Evolutionary conservation across 2,888 invertebrate genomes (phyloP), one percentile per base, ranked within the genome.

Genomic region (Scrobipalpa costella): DNA sequence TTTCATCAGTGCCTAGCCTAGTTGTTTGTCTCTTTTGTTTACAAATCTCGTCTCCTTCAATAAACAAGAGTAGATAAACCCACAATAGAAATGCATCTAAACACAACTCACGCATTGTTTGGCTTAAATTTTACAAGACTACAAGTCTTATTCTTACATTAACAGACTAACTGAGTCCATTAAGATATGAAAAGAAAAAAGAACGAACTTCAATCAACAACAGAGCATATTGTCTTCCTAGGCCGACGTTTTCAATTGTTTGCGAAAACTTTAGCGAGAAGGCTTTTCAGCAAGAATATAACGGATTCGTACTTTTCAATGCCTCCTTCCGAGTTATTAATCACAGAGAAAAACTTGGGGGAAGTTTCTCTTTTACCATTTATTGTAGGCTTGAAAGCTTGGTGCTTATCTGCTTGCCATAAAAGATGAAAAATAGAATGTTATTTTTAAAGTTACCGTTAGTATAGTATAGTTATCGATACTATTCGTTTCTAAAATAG

Each of bases 11-110:
- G n/a, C n/a, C n/a, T n/a, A 75, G 72, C 70, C 62, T 71, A 69
- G 81, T 80, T 83, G 83, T 81, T 83, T 80, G 74, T 70, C 33
- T 38, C 57, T 59, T 69, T 78, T 84, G 82, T 82, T 79, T 79
- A 78, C 76, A 75, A 34, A 74, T 76, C 69, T 69, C 62, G 65
- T 66, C 67, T 58, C 61, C 65, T 64, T 71, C 75, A 75, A 80
- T 77, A 84, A 84, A 83, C 79, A 81, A 74, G 66, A 66, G 27
- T 71, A 64, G 70, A 8, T 60, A 60, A 79, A 79, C 81, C 78
- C 78, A 81, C 77, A 82, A 77, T 78, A 76, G 77, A 67, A 73
- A 76, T 73, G 68, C 67, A 66, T 73, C 68, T 67, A 63, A 67
- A 66, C 71, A 75, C 75, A 76, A 77, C 71, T 70, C 65, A 67